Conservation (phyloP, 2,888 invertebrate species). For the Rhorus exstirpatorius region DNA sequence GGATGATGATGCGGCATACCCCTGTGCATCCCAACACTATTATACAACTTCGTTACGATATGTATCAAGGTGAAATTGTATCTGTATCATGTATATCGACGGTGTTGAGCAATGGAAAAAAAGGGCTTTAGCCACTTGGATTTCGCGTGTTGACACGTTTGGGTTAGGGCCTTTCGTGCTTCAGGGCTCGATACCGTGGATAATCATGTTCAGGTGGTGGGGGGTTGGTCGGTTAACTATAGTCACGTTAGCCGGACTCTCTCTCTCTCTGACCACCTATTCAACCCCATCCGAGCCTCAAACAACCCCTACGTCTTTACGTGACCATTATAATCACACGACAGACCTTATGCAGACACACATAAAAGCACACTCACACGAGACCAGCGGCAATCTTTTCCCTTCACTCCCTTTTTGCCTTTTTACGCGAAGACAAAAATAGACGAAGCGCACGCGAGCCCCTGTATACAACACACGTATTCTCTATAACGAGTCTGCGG, state of each 20-base stretch:
- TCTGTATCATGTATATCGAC: background rate
- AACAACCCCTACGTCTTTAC: slow-evolving; percentile 50
- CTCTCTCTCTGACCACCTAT: slow-evolving; percentile 63
- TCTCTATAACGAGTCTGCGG: background rate
- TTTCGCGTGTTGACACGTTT: background rate
- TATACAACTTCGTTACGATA: slow-evolving; percentile 14
- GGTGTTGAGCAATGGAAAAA: background rate
- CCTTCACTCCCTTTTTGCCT: slow-evolving; percentile 30
- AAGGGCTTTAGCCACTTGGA: background rate
- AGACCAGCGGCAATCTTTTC: slow-evolving; percentile 61
- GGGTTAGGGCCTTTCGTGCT: slow-evolving; percentile 1
- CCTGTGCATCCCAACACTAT: slow-evolving; percentile 50
- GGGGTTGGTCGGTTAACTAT: slow-evolving; percentile 53
- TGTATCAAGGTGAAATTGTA: slow-evolving; percentile 7
- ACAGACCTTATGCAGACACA: slow-evolving; percentile 12
- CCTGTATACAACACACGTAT: background rate
- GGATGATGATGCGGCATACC: slow-evolving; percentile 66
- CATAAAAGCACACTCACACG: slow-evolving; percentile 32
- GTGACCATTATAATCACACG: slow-evolving; percentile 18
- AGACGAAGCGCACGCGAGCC: slow-evolving; percentile 33
- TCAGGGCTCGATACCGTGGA: background rate
- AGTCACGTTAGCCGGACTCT: slow-evolving; percentile 58
- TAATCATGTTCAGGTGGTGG: slow-evolving; percentile 26
- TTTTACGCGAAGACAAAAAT: slow-evolving; percentile 65
- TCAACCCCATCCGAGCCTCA: slow-evolving; percentile 62